phyloP scores from a whole-genome alignment of 2,797 vertebrate species.

The Eidolon dupreanum region DNA sequence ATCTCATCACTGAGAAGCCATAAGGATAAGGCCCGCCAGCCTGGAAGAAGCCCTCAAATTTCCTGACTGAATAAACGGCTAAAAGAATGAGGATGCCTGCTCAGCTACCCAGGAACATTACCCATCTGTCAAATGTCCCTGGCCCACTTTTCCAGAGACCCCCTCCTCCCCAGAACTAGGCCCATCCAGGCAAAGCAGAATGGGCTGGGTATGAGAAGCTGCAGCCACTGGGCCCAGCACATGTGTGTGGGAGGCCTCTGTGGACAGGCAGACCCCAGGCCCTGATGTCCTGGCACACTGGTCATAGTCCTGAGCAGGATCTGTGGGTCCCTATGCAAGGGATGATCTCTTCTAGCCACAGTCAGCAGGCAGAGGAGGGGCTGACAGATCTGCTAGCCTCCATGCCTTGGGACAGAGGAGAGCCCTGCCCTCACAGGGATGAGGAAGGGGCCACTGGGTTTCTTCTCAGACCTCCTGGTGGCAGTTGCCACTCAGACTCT shows the following conservation, averaged over 20 bases:
- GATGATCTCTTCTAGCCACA: neutral
- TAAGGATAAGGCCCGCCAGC: neutral
- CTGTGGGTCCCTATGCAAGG: neutral
- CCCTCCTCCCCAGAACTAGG: neutral
- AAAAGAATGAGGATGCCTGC: neutral
- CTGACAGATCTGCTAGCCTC: neutral
- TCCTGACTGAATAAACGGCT: neutral
- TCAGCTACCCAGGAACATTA: neutral
- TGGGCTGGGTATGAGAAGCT: neutral
- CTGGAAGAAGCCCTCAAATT: neutral
- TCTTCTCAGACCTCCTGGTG: no score
- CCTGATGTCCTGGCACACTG: neutral
- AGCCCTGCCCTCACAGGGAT: no score
- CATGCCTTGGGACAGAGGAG: no score
- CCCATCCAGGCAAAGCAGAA: no score
- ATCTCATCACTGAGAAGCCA: neutral
- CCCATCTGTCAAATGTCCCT: neutral
- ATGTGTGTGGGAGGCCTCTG: neutral
- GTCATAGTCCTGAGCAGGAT: neutral
- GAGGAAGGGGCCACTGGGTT: neutral
- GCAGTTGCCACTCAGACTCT: neutral
- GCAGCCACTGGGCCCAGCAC: neutral
- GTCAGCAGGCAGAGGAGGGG: neutral
- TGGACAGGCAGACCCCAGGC: neutral
- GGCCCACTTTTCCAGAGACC: neutral